Conservation (phyloP, 2,797 vertebrate genomes). For the Chelonia mydas region DNA sequence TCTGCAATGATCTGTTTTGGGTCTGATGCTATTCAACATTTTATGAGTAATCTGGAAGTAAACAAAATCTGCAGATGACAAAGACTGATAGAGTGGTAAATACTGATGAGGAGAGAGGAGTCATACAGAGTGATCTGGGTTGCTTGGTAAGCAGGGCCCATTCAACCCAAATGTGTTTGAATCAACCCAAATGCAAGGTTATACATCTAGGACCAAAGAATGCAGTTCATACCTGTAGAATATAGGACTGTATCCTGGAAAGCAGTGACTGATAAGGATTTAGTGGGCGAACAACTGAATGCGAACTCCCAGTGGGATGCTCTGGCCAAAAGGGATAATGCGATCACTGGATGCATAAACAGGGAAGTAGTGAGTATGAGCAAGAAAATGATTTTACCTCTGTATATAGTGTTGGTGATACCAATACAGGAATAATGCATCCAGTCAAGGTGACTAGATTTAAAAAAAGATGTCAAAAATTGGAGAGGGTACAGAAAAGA, state of each 20-base stretch:
- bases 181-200: neutral
- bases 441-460: neutral
- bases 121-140: neutral
- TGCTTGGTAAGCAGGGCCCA: neutral
- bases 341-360: neutral
- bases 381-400: neutral
- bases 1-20: neutral
- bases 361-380: neutral
- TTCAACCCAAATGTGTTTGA: neutral
- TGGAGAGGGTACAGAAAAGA: neutral
- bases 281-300: neutral
- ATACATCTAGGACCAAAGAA: neutral
- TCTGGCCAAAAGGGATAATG: neutral
- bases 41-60: neutral
- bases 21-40: neutral
- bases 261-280: neutral
- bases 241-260: neutral
- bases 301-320: no score
- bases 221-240: neutral
- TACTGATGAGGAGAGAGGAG: neutral
- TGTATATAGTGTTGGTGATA: neutral
- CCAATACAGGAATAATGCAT: neutral
- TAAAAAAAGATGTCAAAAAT: neutral
- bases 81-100: neutral
- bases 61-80: neutral